Evolutionary conservation across 2,113 vertebrate species (phyloP).

Genomic region (Himantopus leucocephalus): DNA sequence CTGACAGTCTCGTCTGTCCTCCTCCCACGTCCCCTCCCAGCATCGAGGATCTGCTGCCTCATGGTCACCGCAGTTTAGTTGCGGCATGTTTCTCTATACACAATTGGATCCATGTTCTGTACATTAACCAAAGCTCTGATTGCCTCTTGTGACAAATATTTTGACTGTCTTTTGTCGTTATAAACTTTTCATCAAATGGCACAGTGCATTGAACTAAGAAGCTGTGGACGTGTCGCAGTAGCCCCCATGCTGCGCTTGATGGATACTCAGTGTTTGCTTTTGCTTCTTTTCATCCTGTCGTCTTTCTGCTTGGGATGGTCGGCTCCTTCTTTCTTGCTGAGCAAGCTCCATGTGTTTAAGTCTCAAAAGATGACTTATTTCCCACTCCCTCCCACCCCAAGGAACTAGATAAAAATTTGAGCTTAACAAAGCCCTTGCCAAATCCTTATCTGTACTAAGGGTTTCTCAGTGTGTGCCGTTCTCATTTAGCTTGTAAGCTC

Average conservation of each 20-base stretch:
- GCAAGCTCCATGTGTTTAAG: background rate
- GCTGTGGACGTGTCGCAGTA: background rate
- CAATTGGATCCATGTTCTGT: background rate
- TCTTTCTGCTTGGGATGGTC: background rate
- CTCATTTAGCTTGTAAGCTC: background rate
- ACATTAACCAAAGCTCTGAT: background rate
- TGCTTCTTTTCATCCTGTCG: background rate
- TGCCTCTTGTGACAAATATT: background rate
- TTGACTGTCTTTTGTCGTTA: background rate
- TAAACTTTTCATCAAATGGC: background rate
- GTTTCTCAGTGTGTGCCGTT: background rate
- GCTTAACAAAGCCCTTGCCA: background rate
- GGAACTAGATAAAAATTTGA: background rate
- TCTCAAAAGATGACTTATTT: background rate
- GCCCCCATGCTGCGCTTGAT: accelerated
- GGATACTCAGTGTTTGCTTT: background rate
- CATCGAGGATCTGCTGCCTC: background rate
- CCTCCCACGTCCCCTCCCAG: background rate
- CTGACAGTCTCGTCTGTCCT: background rate
- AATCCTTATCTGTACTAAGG: background rate
- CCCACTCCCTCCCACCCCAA: background rate
- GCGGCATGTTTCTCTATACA: background rate
- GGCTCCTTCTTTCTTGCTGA: background rate
- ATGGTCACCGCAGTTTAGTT: background rate
- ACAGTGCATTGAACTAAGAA: background rate